Conservation (phyloP, 2,113 vertebrate species). For the Mystacornis crossleyi region DNA sequence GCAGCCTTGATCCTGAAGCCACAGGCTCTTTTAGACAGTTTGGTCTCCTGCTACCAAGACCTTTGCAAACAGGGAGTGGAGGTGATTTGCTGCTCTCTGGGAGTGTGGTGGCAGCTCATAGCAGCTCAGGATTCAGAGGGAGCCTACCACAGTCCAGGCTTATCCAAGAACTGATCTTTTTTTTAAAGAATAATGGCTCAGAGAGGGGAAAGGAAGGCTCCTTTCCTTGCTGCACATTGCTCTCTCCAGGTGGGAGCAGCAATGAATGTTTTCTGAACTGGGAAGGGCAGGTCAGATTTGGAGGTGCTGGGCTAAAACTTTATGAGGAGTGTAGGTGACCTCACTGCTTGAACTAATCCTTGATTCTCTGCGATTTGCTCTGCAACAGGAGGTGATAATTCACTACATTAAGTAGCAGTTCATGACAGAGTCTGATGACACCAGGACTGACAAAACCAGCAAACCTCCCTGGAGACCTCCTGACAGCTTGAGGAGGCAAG, state of each 20-base stretch:
- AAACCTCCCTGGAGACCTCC: not conserved
- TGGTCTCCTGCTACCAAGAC: not conserved
- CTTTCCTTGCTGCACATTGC: not conserved
- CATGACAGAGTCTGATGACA: not conserved
- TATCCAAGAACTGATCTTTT: not conserved
- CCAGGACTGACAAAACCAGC: not conserved
- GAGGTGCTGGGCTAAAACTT: not conserved
- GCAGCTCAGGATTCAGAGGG: not conserved
- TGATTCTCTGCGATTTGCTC: not conserved
- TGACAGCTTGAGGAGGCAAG: not conserved
- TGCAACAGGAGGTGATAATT: not conserved
- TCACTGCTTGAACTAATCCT: accelerated
- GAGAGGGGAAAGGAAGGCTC: not conserved
- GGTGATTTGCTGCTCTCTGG: not conserved
- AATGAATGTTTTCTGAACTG: not conserved
- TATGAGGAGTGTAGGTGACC: not conserved
- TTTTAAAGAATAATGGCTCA: not conserved
- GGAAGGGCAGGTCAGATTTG: not conserved
- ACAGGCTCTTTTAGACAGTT: not conserved
- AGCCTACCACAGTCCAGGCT: not conserved
- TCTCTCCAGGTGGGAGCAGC: not conserved
- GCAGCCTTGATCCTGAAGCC: not conserved
- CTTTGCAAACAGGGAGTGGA: not conserved
- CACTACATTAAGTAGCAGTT: not conserved
- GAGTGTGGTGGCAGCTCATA: accelerated